Evolutionary conservation across 2,888 invertebrate species (phyloP), one percentile per base, ranked within the genome.

Genomic region (Loripinus fragilis): DNA sequence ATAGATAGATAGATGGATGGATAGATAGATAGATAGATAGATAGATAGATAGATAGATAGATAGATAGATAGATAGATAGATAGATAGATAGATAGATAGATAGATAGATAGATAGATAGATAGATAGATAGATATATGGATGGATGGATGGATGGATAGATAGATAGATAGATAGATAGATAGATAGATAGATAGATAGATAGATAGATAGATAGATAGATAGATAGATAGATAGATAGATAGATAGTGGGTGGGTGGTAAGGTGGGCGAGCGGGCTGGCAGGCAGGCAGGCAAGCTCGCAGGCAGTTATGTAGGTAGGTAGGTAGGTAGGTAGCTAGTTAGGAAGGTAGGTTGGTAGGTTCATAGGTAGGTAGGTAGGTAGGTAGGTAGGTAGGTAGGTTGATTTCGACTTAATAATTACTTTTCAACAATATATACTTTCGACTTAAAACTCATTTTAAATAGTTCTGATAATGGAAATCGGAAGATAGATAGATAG

Each of bases 351-450:
- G 55, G 55, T 55, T 28, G 55, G 28, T 55, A 55, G 55, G 28
- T 55, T 28, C 28, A 20, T 55, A 55, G 55, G 28, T 55, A 55
- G 55, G 28, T 55, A 55, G 55, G 28, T 25, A 55, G 55, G 28
- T 55, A 55, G 55, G 28, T 55, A 55, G 55, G 28, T 55, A 55
- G 55, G 28, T 55, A 55, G 55, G 28, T 25, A 55, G 55, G 28
- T 55, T 28, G 55, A 20, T 55, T 41, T 41, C 41, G 41, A 41
- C 41, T 41, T 41, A 41, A 41, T 41, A 41, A 7, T 10, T 15
- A 41, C 15, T 41, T 41, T 41, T 15, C 41, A 41, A 15, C 7
- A 41, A 41, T 7, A 17, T 17, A n/a, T 7, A n/a, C 10, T 12
- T n/a, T n/a, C n/a, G n/a, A n/a, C n/a, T n/a, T n/a, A n/a, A n/a